phyloP scores from a whole-genome alignment of 2,797 vertebrate species.

The Enteromius mattozi region DNA sequence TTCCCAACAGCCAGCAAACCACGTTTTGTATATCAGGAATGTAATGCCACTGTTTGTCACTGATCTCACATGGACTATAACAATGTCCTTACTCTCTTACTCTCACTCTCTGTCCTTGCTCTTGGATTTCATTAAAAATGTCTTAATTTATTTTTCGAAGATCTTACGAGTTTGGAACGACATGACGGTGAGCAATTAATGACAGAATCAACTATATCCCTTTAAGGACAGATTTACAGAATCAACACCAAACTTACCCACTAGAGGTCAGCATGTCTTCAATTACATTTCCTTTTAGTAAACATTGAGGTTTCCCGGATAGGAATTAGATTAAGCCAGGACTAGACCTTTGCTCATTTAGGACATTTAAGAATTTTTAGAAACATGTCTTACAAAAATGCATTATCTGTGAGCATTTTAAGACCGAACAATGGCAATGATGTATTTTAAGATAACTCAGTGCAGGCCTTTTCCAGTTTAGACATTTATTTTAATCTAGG shows the following conservation, averaged over 20 bases:
- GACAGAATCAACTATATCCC: neutral
- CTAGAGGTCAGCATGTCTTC: conserved; percentile 54
- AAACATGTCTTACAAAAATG: too few species aligned
- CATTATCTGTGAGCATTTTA: too few species aligned
- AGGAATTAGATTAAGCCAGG: too few species aligned
- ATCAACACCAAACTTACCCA: conserved; percentile 37
- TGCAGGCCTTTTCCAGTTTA: too few species aligned
- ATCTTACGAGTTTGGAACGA: neutral
- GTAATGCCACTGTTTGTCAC: neutral
- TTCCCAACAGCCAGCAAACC: neutral
- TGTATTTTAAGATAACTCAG: too few species aligned
- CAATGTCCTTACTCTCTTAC: too few species aligned
- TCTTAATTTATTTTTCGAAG: neutral
- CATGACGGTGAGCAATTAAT: neutral
- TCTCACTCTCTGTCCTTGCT: neutral
- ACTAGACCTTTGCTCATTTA: too few species aligned
- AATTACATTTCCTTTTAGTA: neutral
- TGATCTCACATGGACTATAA: neutral
- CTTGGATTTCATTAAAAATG: neutral
- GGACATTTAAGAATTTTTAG: too few species aligned
- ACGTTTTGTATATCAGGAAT: neutral
- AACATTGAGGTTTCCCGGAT: neutral
- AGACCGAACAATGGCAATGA: too few species aligned
- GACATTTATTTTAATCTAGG: too few species aligned
- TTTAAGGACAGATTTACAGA: neutral